A percentile compares a stretch with the other conserved stretches of the same genome.
These are phyloP conservation scores for Cephalotes varians DNA, from an alignment of 2,888 invertebrate species.

Conservation along the genomic window DNA sequence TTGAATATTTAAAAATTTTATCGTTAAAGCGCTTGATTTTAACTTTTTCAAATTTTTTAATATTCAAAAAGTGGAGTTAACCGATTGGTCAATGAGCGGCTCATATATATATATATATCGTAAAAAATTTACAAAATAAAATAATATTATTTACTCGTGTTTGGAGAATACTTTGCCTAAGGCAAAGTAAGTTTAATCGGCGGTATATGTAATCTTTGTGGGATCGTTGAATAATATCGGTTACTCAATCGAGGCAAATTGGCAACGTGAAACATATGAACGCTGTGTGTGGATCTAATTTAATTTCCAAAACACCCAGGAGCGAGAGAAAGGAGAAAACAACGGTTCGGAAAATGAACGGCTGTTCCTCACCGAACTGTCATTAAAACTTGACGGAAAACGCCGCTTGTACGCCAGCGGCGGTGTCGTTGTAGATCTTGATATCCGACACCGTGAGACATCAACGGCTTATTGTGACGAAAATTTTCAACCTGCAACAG, in stretches of 20 bases:
- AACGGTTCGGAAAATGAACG: conserved; percentile 58
- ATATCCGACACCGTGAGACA: conserved; percentile 32
- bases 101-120: no score
- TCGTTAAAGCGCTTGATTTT: no score
- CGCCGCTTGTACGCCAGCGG: conserved; percentile 43
- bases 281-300: conserved; percentile 64
- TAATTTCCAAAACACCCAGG: conserved; percentile 72
- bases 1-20: no score
- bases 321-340: no score
- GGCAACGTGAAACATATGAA: conserved; percentile 21
- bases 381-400: conserved; percentile 80
- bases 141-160: not conserved
- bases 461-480: not conserved
- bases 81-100: no score
- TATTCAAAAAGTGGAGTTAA: no score
- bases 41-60: no score
- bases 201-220: not conserved
- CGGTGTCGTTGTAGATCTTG: conserved; percentile 57
- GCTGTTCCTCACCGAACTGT: conserved; percentile 71
- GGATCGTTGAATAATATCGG: conserved; percentile 19
- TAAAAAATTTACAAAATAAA: not conserved
- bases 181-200: not conserved
- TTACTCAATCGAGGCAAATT: conserved; percentile 32
- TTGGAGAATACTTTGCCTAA: not conserved
- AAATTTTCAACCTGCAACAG: not conserved